A percentile compares a stretch with the other conserved stretches of the same genome.
These are phyloP conservation scores for Falco concolor DNA, from an alignment of 2,797 vertebrate species.

Conservation along the genomic window DNA sequence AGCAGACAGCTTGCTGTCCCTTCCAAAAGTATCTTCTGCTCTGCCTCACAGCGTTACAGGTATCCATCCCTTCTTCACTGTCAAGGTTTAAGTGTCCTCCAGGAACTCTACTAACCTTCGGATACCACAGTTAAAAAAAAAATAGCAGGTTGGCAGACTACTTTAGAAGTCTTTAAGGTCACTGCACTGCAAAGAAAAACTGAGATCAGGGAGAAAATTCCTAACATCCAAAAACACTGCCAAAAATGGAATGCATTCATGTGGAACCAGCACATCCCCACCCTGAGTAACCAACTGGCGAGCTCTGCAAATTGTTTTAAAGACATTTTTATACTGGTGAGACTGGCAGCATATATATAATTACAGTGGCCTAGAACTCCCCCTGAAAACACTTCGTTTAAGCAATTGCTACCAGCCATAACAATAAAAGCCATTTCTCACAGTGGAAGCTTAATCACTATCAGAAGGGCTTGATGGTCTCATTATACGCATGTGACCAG, in stretches of 20 bases:
- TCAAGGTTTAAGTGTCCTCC: background rate
- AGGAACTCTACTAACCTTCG: background rate
- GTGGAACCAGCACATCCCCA: background rate
- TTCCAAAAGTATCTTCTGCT: background rate
- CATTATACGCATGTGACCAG: background rate
- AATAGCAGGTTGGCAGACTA: background rate
- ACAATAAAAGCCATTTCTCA: background rate
- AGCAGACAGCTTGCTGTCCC: background rate
- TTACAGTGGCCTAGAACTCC: background rate
- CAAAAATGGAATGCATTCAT: background rate
- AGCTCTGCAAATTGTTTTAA: background rate
- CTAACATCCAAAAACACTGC: background rate
- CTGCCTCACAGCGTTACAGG: accelerated
- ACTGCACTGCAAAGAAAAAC: background rate
- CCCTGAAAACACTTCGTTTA: background rate
- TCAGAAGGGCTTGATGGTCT: background rate
- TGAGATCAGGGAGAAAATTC: background rate
- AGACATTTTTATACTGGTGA: background rate
- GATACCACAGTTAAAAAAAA: background rate
- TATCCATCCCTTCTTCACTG: accelerated
- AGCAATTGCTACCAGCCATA: background rate
- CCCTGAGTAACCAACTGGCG: background rate
- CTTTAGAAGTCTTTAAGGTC: background rate
- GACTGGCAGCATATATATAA: background rate
- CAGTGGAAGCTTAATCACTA: background rate